Conservation (phyloP, 2,888 invertebrate genomes). For the Macrophya alboannulata region DNA sequence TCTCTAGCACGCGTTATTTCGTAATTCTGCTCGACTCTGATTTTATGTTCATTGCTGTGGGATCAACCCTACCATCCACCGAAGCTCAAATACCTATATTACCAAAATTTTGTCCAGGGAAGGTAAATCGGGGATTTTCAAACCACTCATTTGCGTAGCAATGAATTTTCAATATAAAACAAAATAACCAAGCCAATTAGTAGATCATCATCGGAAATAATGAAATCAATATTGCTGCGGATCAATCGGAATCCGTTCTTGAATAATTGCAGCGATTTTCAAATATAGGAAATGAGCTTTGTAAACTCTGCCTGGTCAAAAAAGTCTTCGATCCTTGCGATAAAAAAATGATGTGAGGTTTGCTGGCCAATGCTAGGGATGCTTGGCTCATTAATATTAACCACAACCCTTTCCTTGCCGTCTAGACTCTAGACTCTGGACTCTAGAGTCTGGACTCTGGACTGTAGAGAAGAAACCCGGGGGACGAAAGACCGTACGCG, state of each 20-base stretch:
- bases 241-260: neutral
- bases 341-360: constrained; percentile 10
- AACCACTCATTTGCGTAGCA: too few species aligned
- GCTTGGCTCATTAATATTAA: constrained; percentile 46
- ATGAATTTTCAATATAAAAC: constrained; percentile 61
- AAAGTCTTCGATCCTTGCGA: neutral
- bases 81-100: neutral
- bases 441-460: constrained; percentile 15
- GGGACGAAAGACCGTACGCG: neutral
- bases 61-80: constrained; percentile 56
- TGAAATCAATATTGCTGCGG: neutral
- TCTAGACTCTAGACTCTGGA: constrained; percentile 55
- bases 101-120: neutral
- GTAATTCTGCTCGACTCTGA: neutral
- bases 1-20: constrained; percentile 58
- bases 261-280: neutral
- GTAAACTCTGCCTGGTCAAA: neutral
- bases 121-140: constrained; percentile 40
- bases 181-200: constrained; percentile 57
- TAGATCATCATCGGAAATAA: neutral
- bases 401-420: constrained; percentile 47
- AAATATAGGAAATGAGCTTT: neutral
- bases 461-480: neutral
- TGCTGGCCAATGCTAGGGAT: neutral
- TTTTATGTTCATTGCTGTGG: neutral